A percentile compares a stretch with the other conserved stretches of the same genome.
phyloP scores from a whole-genome alignment of 1,140 invertebrate species.

The Vanessa atalanta region DNA sequence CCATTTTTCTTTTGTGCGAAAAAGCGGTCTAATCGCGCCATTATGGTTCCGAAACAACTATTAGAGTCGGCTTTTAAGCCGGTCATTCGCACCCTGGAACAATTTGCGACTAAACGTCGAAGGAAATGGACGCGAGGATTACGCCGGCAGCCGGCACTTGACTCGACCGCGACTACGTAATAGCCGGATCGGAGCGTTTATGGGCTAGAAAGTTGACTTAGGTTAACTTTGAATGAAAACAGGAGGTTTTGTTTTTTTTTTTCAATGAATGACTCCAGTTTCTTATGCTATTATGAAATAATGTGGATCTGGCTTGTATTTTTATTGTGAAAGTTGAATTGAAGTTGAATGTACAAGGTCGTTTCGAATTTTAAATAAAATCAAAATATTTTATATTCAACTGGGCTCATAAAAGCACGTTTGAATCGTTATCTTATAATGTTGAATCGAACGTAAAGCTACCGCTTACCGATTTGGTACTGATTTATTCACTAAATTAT shows the following conservation, averaged over 20 bases:
- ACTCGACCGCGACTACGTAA: slow-evolving; percentile 31
- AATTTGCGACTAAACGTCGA: slow-evolving; percentile 46
- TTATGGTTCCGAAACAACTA: slow-evolving; percentile 43
- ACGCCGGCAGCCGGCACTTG: slow-evolving; percentile 32
- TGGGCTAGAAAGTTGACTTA: slow-evolving; percentile 29
- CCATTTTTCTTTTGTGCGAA: slow-evolving; percentile 31
- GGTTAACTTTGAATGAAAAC: slow-evolving; percentile 9
- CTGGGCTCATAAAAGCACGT: too few species aligned
- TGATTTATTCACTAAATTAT: too few species aligned
- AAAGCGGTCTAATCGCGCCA: slow-evolving; percentile 39
- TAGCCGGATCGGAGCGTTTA: slow-evolving; percentile 28
- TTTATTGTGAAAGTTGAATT: background rate
- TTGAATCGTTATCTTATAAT: too few species aligned
- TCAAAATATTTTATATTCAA: too few species aligned
- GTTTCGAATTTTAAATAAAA: background rate
- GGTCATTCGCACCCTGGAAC: slow-evolving; percentile 38
- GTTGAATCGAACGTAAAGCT: too few species aligned
- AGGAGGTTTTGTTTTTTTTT: background rate
- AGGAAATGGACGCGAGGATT: slow-evolving; percentile 47
- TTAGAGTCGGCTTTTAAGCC: slow-evolving; percentile 39
- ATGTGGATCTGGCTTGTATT: too few species aligned
- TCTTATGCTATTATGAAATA: too few species aligned
- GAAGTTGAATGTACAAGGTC: background rate
- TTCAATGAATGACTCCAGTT: background rate
- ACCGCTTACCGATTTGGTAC: too few species aligned